Evolutionary conservation across 2,888 invertebrate genomes (phyloP).

Genomic region (Parnassius smintheus): DNA sequence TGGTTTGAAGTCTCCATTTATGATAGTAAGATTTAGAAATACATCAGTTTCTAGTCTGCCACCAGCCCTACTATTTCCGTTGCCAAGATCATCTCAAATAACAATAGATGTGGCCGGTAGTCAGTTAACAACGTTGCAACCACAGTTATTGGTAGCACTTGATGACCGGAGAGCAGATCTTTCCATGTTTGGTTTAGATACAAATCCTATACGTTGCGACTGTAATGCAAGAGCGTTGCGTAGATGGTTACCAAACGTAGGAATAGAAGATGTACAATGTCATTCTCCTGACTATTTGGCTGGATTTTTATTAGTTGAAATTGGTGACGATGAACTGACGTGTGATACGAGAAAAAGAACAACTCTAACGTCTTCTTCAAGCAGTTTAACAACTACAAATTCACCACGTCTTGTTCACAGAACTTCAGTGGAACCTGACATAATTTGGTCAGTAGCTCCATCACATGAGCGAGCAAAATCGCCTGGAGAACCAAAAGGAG

Average conservation of each 20-base stretch:
- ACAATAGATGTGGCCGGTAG: conserved; percentile 90
- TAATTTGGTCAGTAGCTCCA: conserved; percentile 94
- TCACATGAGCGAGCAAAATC: conserved; percentile 82
- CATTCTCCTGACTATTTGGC: conserved; percentile 85
- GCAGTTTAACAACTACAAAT: conserved; percentile 68
- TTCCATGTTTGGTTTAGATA: conserved; percentile 86
- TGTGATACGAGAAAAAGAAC: conserved; percentile 85
- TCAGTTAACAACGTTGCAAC: conserved; percentile 87
- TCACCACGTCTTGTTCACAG: conserved; percentile 79
- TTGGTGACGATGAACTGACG: conserved; percentile 90
- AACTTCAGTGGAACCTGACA: conserved; percentile 89
- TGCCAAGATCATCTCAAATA: conserved; percentile 91
- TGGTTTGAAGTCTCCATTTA: conserved; percentile 86
- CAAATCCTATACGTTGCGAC: conserved; percentile 92
- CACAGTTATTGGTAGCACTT: conserved; percentile 89
- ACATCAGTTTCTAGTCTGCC: conserved; percentile 90
- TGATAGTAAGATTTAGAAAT: conserved; percentile 88
- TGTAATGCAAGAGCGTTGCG: conserved; percentile 90
- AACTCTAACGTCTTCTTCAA: conserved; percentile 60
- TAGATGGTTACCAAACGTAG: conserved; percentile 86
- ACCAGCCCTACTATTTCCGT: conserved; percentile 91
- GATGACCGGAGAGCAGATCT: conserved; percentile 91
- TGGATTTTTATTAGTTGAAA: conserved; percentile 85
- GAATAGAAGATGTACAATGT: conserved; percentile 84
- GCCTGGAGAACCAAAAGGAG: conserved; percentile 82